Evolutionary conservation across 2,888 invertebrate species (phyloP), one percentile per base, ranked within the genome.

Genomic region (Merodon equestris): DNA sequence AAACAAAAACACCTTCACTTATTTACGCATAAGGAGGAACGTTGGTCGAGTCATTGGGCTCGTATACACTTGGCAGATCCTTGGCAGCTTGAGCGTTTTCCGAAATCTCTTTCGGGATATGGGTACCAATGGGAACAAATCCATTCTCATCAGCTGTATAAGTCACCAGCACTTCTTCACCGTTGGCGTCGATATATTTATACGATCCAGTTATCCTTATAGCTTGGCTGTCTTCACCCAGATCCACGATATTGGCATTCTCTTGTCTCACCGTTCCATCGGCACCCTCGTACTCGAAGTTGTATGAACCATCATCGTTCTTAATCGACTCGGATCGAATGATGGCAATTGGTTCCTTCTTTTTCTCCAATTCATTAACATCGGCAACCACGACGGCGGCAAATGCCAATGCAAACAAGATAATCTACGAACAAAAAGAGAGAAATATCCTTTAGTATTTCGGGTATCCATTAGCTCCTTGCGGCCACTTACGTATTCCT

Each of bases 91-190:
- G 82, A 19, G 88, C 89, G 9, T 83, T 85, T 2, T 85, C 84
- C 0, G 86, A 83, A 34, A 89, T 88, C 17, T 87, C 86, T 9
- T 85, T 82, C 57, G 85, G 83, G 38, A 89, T 88, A 3, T 81
- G 84, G 1, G 82, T 82, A 4, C 88, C 86, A 9, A 83, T 76
- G 18, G 88, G 88, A 9, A 89, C 88, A 53, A 88, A 89, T 34
- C 88, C 88, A 72, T 88, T 86, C 42, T 83, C 83, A 54, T 88
- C 88, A 10, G 88, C 88, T 0, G 88, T 89, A 44, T 89, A 89
- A 81, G 82, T 83, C 1, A 89, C 88, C 68, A 85, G 85, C 4
- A 88, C 86, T 27, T 85, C 83, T n/a, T 85, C 73, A 36, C 87
- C 88, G 1, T 83, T 63, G 0, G 84, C 86, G 67, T 89, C 85